phyloP scores from a whole-genome alignment of 2,797 vertebrate species.

The Dermochelys coriacea region DNA sequence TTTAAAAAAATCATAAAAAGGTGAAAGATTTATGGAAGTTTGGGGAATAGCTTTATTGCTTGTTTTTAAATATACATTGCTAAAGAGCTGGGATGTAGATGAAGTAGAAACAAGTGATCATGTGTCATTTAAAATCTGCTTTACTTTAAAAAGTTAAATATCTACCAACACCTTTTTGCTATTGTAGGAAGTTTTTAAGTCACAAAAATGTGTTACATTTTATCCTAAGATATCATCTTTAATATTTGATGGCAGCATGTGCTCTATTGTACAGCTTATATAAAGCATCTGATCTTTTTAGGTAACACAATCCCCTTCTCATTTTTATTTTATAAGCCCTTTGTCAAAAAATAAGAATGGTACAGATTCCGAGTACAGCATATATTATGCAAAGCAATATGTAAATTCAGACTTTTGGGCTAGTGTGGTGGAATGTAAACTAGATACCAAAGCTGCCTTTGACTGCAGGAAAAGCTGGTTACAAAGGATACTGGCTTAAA shows the following conservation, averaged over 20 bases:
- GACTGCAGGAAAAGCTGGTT: not conserved
- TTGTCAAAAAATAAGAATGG: not conserved
- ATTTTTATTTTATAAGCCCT: slow-evolving; percentile 46
- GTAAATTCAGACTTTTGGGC: not conserved
- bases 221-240: slow-evolving; percentile 42
- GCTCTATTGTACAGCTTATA: not conserved
- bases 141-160: not conserved
- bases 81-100: not conserved
- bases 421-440: not conserved
- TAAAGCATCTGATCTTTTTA: slow-evolving; percentile 21
- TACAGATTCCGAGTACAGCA: not conserved
- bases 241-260: slow-evolving; percentile 59
- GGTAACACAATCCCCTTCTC: not conserved
- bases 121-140: not conserved
- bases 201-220: slow-evolving; percentile 11
- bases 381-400: not conserved
- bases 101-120: not conserved
- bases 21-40: slow-evolving; percentile 24
- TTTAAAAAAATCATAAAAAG: not conserved
- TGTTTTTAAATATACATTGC: slow-evolving; percentile 20
- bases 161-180: not conserved
- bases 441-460: slow-evolving; percentile 28
- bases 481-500: not conserved
- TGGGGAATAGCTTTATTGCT: not conserved
- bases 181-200: slow-evolving; percentile 24